phyloP scores from a whole-genome alignment of 2,888 invertebrate species.

The Dicyrtoma fusca region DNA sequence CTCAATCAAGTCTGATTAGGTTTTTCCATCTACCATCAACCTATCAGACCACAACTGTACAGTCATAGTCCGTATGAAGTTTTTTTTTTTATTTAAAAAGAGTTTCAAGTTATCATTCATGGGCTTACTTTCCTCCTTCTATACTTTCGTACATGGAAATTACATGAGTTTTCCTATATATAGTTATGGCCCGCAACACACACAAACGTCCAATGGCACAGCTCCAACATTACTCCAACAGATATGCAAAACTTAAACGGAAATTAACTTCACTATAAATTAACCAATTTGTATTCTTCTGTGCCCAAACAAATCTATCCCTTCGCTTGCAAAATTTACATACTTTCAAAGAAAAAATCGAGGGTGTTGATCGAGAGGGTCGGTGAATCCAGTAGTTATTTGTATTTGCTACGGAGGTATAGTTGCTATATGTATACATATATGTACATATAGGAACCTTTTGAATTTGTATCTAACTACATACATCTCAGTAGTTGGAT shows the following conservation, averaged over 20 bases:
- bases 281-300: constrained; percentile 44
- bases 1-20: constrained; percentile 40
- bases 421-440: not conserved
- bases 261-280: constrained; percentile 45
- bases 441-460: not conserved
- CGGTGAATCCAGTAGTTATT: constrained; percentile 1
- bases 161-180: too few relatives aligned
- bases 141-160: too few relatives aligned
- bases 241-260: constrained; percentile 32
- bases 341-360: constrained; percentile 37
- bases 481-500: too few relatives aligned
- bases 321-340: constrained; percentile 45
- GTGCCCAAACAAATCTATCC: constrained; percentile 39
- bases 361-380: constrained; percentile 30
- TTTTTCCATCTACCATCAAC: constrained; percentile 16
- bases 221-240: constrained; percentile 28
- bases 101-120: too few relatives aligned
- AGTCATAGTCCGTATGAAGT: too few relatives aligned
- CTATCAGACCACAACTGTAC: constrained; percentile 11
- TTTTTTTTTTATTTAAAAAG: too few relatives aligned
- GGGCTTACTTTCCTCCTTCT: too few relatives aligned
- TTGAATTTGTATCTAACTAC: not conserved
- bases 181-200: too few relatives aligned
- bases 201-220: constrained; percentile 31
- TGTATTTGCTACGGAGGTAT: not conserved